Evolutionary conservation across 1,140 invertebrate genomes (phyloP), one percentile per base, ranked within the genome.

Genomic region (Papilio polyxenes): DNA sequence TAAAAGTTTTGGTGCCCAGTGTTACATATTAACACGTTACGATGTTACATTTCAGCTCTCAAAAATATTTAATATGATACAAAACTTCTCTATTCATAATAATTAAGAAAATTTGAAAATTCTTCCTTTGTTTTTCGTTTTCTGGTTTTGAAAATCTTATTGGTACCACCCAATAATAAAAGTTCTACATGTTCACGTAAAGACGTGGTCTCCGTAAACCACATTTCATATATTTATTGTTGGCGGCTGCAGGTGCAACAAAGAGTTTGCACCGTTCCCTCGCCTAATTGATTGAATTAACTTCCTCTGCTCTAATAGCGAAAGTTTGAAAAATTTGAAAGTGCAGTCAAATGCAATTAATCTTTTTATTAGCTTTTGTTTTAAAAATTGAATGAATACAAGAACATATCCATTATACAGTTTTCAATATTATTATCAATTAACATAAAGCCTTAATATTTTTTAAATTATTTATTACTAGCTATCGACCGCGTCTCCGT

Each of bases 281-380:
- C 59, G 31, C 65, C 65, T n/a, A n/a, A 69, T 69, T 69, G 65
- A 69, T 69, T 69, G 65, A 69, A 69, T 69, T 69, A 69, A 69
- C 65, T 69, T 15, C 65, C 65, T 37, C 31, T 11, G 31, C 65
- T 69, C 37, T 69, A 69, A 69, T 37, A 69, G 11, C 10, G 31
- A n/a, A n/a, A n/a, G n/a, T n/a, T n/a, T n/a, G n/a, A n/a, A n/a
- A n/a, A n/a, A n/a, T n/a, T n/a, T n/a, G n/a, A n/a, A n/a, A n/a
- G n/a, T n/a, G n/a, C n/a, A n/a, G n/a, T n/a, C 10, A 15, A 69
- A 69, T 10, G 11, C 11, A 37, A 69, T 69, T 69, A 37, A 69
- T 69, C 10, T 69, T 69, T 69, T 69, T 37, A 69, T 69, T 37
- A 37, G 23, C 65, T 31, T 37, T 31, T 31, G 10, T 0, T 6